Base-by-base conservation (phyloP, 1,140 invertebrate species). In the Aricia agestis region DNA sequence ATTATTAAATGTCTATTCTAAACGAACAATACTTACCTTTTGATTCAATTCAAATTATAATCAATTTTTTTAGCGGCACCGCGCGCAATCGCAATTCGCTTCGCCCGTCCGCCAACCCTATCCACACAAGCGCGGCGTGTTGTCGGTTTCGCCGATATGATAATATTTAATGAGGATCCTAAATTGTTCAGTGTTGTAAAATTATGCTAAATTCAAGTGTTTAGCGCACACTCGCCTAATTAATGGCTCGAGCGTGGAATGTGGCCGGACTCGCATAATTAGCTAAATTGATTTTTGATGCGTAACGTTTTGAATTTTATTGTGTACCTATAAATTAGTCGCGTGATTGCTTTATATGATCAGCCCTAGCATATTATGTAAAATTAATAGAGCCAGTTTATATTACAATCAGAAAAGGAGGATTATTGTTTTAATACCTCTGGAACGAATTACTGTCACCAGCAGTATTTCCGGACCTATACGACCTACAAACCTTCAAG, bases 121-220 rank as follows among this genome's bases (percentile, higher is more conserved):
- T 63, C 18, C 18, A 19, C 11, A 63, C 18, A 63, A 63, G 18
- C 18, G 59, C 18, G 58, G 18, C 18, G 59, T 59, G 58, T 59
- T 59, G 58, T 59, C 15, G 58, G 58, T 59, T 59, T 59, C 58
- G 9, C 58, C 58, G 58, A 59, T 59, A 63, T 63, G 18, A 63
- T 63, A 63, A 63, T 63, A 63, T 63, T 63, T 63, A 63, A 63
- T 63, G 59, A 63, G 59, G 18, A 19, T 25, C 59, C 59, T 63
- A 63, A 63, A 63, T 63, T 63, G 59, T 63, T 63, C 59, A 63
- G 59, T 63, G 59, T 63, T 63, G 59, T 63, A 63, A 25, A 63
- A 63, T 63, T 63, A 63, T 63, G 59, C 59, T 19, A 25, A 63
- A 63, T 63, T 63, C n/a, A 63, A 63, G 59, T 63, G 59, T 63